These are phyloP conservation scores for Pluvianellus socialis DNA, from an alignment of 2,113 vertebrate genomes.

Conservation along the genomic window DNA sequence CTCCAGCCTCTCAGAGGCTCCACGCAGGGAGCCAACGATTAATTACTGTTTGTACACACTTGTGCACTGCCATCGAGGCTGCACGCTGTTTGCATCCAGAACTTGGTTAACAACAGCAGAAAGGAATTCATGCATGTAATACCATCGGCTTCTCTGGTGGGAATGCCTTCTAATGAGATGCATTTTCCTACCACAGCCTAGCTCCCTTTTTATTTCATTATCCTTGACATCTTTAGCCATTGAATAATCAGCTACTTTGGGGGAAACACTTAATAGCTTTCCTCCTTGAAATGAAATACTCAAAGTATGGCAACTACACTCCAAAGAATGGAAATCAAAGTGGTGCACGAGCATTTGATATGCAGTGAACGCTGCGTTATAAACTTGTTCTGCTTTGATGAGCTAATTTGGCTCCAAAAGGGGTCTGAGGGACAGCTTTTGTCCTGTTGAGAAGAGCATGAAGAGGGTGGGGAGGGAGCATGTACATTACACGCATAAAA, in stretches of 20 bases:
- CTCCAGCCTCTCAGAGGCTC: constrained; percentile 56
- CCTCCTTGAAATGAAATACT: constrained; percentile 58
- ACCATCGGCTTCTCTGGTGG: background rate
- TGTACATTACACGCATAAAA: constrained; percentile 34
- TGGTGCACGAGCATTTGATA: constrained; percentile 24
- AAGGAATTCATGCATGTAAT: constrained; percentile 29
- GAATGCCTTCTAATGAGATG: constrained; percentile 34
- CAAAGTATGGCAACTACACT: constrained; percentile 42
- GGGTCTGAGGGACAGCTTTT: constrained; percentile 15
- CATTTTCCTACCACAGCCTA: background rate
- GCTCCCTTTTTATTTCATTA: constrained; percentile 50
- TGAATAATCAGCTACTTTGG: constrained; percentile 48
- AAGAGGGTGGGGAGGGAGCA: background rate
- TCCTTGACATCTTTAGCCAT: constrained; percentile 54
- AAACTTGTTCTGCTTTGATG: constrained; percentile 56
- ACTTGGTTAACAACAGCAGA: constrained; percentile 25
- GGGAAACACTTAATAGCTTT: constrained; percentile 52
- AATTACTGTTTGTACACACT: constrained; percentile 60
- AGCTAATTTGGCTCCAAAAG: constrained; percentile 50
- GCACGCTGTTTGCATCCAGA: constrained; percentile 46
- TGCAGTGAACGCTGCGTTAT: constrained; percentile 1
- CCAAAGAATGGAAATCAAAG: constrained; percentile 44
- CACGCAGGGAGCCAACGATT: constrained; percentile 54
- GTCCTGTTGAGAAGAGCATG: constrained; percentile 34
- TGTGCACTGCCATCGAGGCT: background rate